Conservation (phyloP, 2,797 vertebrate genomes). For the Lycodopsis pacificus region DNA sequence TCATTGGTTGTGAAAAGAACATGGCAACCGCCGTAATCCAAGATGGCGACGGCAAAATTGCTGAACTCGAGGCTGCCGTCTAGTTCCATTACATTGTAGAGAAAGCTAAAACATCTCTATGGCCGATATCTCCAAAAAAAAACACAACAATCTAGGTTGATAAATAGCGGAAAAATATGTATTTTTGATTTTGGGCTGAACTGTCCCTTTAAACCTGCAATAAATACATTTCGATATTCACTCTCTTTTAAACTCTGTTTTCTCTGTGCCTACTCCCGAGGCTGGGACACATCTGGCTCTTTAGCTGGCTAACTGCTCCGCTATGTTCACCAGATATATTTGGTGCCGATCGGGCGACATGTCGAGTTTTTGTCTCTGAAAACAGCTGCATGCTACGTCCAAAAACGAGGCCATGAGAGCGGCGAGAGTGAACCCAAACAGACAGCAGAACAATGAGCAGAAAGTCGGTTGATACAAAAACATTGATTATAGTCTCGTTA, state of each 20-base stretch:
- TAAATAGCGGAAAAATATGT: no score
- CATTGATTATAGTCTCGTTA: not conserved
- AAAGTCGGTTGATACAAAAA: conserved; percentile 11
- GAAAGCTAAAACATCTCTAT: no score
- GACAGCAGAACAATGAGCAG: conserved; percentile 13
- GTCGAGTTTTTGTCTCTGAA: not conserved
- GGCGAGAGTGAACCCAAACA: not conserved
- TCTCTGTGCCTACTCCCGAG: conserved; percentile 1
- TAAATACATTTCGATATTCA: not conserved
- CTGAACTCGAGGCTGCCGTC: no score
- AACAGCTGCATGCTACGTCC: not conserved
- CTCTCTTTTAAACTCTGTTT: not conserved
- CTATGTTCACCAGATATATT: not conserved
- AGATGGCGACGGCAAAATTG: no score
- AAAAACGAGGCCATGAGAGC: not conserved
- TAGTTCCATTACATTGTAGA: no score
- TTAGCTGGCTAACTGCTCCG: not conserved
- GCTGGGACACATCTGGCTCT: not conserved
- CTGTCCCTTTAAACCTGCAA: no score
- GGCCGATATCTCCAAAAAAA: no score
- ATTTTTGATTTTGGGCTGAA: no score
- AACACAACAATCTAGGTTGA: no score
- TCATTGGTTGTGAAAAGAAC: no score
- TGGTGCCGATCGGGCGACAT: not conserved
- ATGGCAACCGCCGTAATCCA: no score